Percentiles rank a stretch among this genome's conserved stretches.
These are phyloP conservation scores for Anisognathus igniventris DNA, from an alignment of 2,797 vertebrate species.

Conservation along the genomic window DNA sequence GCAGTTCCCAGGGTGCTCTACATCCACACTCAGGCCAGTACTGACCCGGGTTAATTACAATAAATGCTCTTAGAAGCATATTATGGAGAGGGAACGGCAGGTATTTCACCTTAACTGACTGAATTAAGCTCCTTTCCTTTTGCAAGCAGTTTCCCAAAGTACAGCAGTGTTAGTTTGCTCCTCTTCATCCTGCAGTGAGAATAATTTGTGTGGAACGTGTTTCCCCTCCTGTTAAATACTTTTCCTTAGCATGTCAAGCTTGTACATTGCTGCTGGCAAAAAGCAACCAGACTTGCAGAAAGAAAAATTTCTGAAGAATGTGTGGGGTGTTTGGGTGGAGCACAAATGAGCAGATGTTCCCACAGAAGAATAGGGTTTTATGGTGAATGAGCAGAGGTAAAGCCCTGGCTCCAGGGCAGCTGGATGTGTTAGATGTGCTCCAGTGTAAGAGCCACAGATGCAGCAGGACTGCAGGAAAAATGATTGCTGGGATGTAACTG, in stretches of 20 bases:
- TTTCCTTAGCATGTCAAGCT: neutral
- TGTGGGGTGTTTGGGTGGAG: slow-evolving; percentile 59
- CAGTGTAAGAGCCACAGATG: neutral
- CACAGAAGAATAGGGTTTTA: slow-evolving; percentile 55
- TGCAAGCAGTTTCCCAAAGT: neutral
- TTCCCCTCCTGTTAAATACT: neutral
- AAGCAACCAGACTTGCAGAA: slow-evolving; percentile 40
- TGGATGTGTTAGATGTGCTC: neutral
- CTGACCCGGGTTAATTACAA: neutral
- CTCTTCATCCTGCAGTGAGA: neutral
- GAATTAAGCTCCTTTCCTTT: neutral
- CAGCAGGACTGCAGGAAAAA: neutral
- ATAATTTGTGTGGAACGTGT: neutral
- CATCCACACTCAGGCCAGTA: neutral
- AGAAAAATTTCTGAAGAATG: slow-evolving; percentile 62
- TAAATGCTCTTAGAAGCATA: neutral
- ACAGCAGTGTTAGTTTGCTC: neutral
- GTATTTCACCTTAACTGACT: neutral
- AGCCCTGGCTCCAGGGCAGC: slow-evolving; percentile 67
- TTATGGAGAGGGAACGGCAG: neutral
- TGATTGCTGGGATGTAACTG: neutral
- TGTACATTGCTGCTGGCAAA: slow-evolving; percentile 58
- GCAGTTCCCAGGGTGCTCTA: neutral
- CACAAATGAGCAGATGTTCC: slow-evolving; percentile 55
- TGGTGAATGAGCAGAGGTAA: slow-evolving; percentile 44